Percentiles rank a stretch among this genome's conserved stretches.
These are phyloP conservation scores for Sminthurides bifidus DNA, from an alignment of 1,140 invertebrate species.

Conservation along the genomic window DNA sequence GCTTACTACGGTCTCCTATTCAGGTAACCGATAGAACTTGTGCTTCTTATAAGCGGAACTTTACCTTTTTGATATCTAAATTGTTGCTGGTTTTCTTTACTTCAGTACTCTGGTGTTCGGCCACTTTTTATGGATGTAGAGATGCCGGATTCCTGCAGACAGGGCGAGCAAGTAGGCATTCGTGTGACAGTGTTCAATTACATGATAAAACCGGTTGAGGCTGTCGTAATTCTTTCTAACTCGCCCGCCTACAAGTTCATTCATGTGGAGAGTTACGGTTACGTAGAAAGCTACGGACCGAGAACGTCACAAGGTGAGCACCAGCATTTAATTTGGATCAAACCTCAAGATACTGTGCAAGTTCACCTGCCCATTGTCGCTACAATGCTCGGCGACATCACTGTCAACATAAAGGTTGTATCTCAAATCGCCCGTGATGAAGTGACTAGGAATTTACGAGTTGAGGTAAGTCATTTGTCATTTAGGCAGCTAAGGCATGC, in stretches of 20 bases:
- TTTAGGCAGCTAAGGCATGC: not conserved
- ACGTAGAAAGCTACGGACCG: slow-evolving; percentile 64
- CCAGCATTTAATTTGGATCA: slow-evolving; percentile 83
- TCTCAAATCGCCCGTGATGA: slow-evolving; percentile 71
- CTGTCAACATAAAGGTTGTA: slow-evolving; percentile 68
- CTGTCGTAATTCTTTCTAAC: slow-evolving; percentile 70
- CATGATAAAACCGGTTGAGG: slow-evolving; percentile 67
- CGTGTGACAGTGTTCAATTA: slow-evolving; percentile 90
- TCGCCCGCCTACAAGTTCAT: slow-evolving; percentile 86
- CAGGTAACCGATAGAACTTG: no score
- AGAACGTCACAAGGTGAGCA: slow-evolving; percentile 79
- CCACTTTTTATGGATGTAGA: slow-evolving; percentile 93
- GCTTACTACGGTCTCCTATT: slow-evolving; percentile 66
- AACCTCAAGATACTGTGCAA: slow-evolving; percentile 59
- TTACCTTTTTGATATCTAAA: slow-evolving; percentile 4
- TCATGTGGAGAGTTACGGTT: slow-evolving; percentile 80
- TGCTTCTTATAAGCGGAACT: slow-evolving; percentile 44
- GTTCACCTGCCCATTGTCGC: slow-evolving; percentile 87
- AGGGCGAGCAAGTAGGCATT: slow-evolving; percentile 88
- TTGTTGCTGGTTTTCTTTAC: not conserved
- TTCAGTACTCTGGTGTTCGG: slow-evolving; percentile 62
- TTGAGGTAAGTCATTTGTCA: slow-evolving; percentile 48
- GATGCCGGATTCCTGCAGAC: slow-evolving; percentile 65
- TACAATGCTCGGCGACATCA: slow-evolving; percentile 61
- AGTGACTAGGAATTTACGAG: slow-evolving; percentile 55